Conservation (phyloP, 1,140 invertebrate genomes). For the Trichonephila clavipes region DNA sequence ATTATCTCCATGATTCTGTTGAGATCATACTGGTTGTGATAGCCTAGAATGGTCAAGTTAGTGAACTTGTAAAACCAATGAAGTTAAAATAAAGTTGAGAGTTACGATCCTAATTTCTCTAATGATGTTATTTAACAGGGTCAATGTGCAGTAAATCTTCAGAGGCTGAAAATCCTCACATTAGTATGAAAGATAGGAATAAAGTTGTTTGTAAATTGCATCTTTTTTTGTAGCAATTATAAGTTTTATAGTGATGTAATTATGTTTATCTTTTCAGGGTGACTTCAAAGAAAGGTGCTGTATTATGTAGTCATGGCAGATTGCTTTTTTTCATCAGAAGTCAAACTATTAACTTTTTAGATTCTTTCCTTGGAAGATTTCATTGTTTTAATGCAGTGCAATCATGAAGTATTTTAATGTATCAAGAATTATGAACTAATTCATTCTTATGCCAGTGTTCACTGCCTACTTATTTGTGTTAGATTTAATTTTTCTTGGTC, state of each 20-base stretch:
- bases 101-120: too few relatives aligned
- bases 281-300: slow-evolving; percentile 46
- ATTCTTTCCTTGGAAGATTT: not conserved
- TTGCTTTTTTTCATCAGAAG: not conserved
- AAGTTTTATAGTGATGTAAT: not conserved
- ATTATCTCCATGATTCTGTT: too few relatives aligned
- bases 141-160: too few relatives aligned
- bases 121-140: too few relatives aligned
- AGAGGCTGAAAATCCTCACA: too few relatives aligned
- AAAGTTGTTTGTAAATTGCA: not conserved
- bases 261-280: not conserved
- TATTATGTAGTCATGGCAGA: slow-evolving; percentile 47
- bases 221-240: not conserved
- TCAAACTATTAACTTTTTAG: slow-evolving; percentile 33
- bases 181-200: not conserved
- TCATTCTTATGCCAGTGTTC: not conserved
- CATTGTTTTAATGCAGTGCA: slow-evolving; percentile 22
- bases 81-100: too few relatives aligned
- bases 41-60: too few relatives aligned
- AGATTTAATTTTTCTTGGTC: not conserved
- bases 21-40: too few relatives aligned
- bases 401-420: slow-evolving; percentile 4
- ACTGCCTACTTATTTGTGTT: slow-evolving; percentile 13
- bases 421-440: slow-evolving; percentile 11
- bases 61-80: too few relatives aligned